phyloP scores from a whole-genome alignment of 1,140 invertebrate species.

The Drosophila burlai region DNA sequence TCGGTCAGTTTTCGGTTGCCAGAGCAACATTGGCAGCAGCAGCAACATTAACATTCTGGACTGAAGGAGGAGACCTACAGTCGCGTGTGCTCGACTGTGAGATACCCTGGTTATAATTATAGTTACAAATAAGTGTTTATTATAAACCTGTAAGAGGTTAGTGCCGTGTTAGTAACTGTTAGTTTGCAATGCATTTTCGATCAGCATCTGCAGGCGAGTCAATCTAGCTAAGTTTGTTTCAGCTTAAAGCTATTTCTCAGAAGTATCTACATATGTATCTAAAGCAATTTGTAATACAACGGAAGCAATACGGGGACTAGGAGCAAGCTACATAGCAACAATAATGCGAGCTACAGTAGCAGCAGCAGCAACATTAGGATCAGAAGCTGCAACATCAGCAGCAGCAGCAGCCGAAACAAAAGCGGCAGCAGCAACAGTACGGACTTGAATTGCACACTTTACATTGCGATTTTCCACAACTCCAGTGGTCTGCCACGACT shows the following conservation, averaged over 20 bases:
- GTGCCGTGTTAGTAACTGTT: too few relatives aligned
- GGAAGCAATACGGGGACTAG: background rate
- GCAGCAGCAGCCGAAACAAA: conserved; percentile 1
- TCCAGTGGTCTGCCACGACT: conserved; percentile 46
- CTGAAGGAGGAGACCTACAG: background rate
- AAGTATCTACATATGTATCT: background rate
- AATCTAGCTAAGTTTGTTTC: background rate
- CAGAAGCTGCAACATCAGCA: conserved; percentile 2
- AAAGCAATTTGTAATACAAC: background rate
- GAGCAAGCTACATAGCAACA: background rate
- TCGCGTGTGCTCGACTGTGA: background rate
- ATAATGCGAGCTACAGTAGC: conserved; percentile 2
- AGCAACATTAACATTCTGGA: background rate
- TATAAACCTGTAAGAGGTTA: background rate
- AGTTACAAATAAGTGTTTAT: background rate
- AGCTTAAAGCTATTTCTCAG: background rate
- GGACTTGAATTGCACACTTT: conserved; percentile 74
- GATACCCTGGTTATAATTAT: background rate
- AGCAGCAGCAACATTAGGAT: conserved; percentile 2
- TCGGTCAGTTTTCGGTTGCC: conserved; percentile 1
- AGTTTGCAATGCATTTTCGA: background rate
- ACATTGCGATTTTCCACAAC: conserved; percentile 75
- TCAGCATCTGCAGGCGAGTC: background rate
- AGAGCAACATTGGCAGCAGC: background rate
- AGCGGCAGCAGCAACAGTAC: conserved; percentile 24